Evolutionary conservation across 2,888 invertebrate genomes (phyloP).

Genomic region (Hemithea aestivaria): DNA sequence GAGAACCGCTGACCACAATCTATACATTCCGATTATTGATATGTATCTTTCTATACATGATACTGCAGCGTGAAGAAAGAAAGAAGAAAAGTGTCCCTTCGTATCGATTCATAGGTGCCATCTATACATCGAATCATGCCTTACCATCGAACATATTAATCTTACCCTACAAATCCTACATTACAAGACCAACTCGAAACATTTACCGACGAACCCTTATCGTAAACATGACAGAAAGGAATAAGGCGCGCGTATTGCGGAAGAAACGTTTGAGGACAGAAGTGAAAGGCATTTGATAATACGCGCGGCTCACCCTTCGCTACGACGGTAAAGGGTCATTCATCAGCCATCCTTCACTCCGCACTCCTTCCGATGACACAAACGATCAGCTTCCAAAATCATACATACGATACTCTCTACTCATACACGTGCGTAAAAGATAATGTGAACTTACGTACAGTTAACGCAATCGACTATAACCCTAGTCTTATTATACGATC

Average conservation of each 20-base stretch:
- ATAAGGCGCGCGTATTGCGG: slow-evolving; percentile 38
- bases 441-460: slow-evolving; percentile 71
- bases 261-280: slow-evolving; percentile 36
- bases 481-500: slow-evolving; percentile 64
- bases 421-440: slow-evolving; percentile 72
- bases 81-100: slow-evolving; percentile 66
- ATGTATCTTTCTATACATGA: slow-evolving; percentile 75
- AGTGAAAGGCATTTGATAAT: slow-evolving; percentile 32
- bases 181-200: slow-evolving; percentile 60
- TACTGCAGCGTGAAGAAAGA: slow-evolving; percentile 57
- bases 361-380: slow-evolving; percentile 62
- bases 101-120: slow-evolving; percentile 69
- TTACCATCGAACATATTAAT: slow-evolving; percentile 66
- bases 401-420: slow-evolving; percentile 46
- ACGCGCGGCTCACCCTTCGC: slow-evolving; percentile 37
- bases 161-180: slow-evolving; percentile 70
- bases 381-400: slow-evolving; percentile 70
- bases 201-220: slow-evolving; percentile 43
- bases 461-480: slow-evolving; percentile 65
- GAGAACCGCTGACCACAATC: slow-evolving; percentile 53
- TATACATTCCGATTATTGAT: slow-evolving; percentile 66
- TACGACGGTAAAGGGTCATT: slow-evolving; percentile 44
- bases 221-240: slow-evolving; percentile 29
- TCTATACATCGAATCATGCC: slow-evolving; percentile 58
- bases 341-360: slow-evolving; percentile 41